These are phyloP conservation scores for Vidua chalybeata DNA, from an alignment of 2,113 vertebrate species.

Conservation along the genomic window DNA sequence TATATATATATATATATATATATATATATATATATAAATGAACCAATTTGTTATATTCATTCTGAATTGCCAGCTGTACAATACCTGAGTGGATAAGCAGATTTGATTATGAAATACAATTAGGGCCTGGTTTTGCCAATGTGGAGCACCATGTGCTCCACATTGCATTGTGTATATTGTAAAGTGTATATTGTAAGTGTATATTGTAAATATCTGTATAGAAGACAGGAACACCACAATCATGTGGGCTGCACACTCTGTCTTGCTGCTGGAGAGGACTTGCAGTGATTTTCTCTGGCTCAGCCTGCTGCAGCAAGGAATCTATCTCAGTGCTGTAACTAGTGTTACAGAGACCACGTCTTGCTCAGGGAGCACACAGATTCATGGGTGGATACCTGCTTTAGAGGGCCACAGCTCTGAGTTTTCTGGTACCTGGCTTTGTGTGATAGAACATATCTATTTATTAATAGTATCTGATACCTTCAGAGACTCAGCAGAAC, in stretches of 20 bases:
- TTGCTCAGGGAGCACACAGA: not conserved
- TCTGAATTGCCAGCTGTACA: not conserved
- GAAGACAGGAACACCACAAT: not conserved
- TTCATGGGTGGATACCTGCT: not conserved
- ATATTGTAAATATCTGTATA: conserved; percentile 5
- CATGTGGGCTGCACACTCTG: not conserved
- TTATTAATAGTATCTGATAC: not conserved
- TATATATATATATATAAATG: not conserved
- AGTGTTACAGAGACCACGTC: not conserved
- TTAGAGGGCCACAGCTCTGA: not conserved
- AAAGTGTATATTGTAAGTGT: not conserved
- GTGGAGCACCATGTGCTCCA: not conserved
- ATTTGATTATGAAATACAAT: conserved; percentile 38
- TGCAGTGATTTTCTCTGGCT: not conserved
- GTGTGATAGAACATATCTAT: not conserved
- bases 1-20: not conserved
- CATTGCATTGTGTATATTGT: too few species aligned
- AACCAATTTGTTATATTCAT: not conserved
- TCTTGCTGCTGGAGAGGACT: not conserved
- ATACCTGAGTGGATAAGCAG: not conserved
- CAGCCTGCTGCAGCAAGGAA: not conserved
- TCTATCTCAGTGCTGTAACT: not conserved
- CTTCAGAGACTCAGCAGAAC: not conserved
- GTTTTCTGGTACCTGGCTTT: not conserved
- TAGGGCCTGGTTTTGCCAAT: not conserved